These are phyloP conservation scores for Isoperla grammatica DNA, from an alignment of 2,888 invertebrate species.

Conservation along the genomic window DNA sequence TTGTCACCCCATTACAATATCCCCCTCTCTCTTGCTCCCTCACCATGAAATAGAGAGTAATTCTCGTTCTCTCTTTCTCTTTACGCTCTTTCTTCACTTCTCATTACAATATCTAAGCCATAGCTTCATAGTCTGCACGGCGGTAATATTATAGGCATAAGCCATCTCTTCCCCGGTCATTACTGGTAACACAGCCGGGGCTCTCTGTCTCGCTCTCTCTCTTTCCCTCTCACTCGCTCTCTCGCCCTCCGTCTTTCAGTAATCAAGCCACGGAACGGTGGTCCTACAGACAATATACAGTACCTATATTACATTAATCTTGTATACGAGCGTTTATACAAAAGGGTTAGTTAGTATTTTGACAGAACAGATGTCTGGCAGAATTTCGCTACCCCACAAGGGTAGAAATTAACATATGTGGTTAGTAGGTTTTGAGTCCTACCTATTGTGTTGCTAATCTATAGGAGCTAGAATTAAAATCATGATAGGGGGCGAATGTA, in stretches of 20 bases:
- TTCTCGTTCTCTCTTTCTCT: neutral
- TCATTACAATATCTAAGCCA: no score
- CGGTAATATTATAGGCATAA: no score
- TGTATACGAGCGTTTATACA: constrained; percentile 7
- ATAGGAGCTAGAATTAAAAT: no score
- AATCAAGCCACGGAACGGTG: neutral
- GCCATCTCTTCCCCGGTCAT: no score
- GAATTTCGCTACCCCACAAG: neutral
- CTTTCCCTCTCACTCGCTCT: neutral
- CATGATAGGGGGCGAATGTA: no score
- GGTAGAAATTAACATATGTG: constrained; percentile 3
- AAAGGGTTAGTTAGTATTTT: constrained; percentile 19
- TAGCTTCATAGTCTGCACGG: no score
- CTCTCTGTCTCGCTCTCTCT: neutral
- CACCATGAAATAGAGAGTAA: neutral
- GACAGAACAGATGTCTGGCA: constrained; percentile 9
- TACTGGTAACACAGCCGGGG: no score
- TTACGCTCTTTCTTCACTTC: no score
- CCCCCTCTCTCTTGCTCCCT: neutral
- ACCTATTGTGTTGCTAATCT: no score
- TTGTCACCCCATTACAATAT: constrained; percentile 12
- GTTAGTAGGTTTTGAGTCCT: constrained; percentile 3
- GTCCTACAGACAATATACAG: no score
- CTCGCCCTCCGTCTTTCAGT: neutral
- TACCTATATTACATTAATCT: constrained; percentile 2